Base-by-base conservation (phyloP, 2,113 vertebrate genomes). In the Neopipo cinnamomea region DNA sequence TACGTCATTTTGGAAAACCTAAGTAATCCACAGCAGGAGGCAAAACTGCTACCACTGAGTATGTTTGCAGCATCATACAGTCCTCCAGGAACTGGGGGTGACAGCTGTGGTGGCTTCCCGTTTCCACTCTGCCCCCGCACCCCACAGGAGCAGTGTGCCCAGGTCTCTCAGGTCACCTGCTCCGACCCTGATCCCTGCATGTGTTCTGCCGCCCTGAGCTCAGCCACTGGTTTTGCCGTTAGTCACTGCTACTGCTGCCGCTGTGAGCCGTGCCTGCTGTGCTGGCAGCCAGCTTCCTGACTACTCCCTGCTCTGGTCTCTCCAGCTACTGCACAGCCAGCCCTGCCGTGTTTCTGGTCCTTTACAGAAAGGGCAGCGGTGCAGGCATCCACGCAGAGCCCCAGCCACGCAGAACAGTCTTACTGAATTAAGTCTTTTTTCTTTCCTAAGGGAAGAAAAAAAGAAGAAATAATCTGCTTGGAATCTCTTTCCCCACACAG, bases 1-100 rank as follows among this genome's bases (percentile, higher is more conserved):
- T 93, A 93, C 61, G 68, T 92, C 94, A 95, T 56, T 86, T 89
- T 75, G 77, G 83, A 89, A 96, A 92, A 87, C 79, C 33, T 23
- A 59, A 91, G 89, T 70, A 67, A 49, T 75, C 39, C 96, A 4
- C 89, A 92, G 91, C 86, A 47, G 95, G 93, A 95, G 83, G 46
- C 92, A 67, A 33, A 84, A 14, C 72, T 86, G 70, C 76, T 49
- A 4, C 63, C 65, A 6, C 11, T 0, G 19, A 23, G 21, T 15
- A 20, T 1, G 5, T 55, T 71, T 2, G 8, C 61, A 33, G 76
- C 14, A 0, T 89, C 88, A n/a, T 2, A 21, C 27, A 4, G 0
- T 30, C 35, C 47, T 85, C 9, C 50, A 1, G 61, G 67, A 70
- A 28, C 70, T 20, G 72, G 12, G 24, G 18, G 5, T 58, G 63